These are phyloP conservation scores for Prunella strophiata DNA, from an alignment of 2,797 vertebrate genomes.

Conservation along the genomic window DNA sequence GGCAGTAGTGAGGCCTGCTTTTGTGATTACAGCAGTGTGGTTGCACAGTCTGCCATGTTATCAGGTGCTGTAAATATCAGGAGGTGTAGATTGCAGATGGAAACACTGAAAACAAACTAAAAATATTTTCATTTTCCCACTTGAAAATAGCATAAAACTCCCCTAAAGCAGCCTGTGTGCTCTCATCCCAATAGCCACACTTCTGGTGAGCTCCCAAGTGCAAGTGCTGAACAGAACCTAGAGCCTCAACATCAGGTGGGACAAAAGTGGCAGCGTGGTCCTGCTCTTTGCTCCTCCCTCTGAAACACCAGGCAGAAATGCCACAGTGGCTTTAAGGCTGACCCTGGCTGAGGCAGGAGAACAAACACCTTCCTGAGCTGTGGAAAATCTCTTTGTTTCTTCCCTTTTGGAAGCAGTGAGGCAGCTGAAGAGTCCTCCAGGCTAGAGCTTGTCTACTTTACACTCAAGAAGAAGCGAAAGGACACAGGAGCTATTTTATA, in stretches of 20 bases:
- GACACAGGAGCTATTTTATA: conserved; percentile 31
- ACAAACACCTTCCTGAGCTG: background rate
- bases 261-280: background rate
- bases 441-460: conserved; percentile 12
- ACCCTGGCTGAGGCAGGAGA: background rate
- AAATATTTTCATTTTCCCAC: background rate
- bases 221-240: background rate
- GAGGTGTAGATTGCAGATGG: background rate
- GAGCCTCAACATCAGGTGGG: background rate
- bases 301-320: background rate
- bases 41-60: background rate
- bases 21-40: background rate
- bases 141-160: background rate
- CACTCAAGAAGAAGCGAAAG: background rate
- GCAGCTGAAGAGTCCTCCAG: conserved; percentile 16
- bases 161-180: background rate
- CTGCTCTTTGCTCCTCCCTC: background rate
- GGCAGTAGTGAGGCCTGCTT: background rate
- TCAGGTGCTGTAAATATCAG: background rate
- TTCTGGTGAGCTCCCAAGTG: background rate
- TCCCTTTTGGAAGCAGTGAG: background rate
- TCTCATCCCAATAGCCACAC: background rate
- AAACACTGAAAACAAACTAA: background rate
- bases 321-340: background rate
- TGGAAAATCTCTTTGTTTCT: background rate